A percentile compares a stretch with the other conserved stretches of the same genome.
Conservation (phyloP, 2,797 vertebrate genomes). For the Columba guinea region DNA sequence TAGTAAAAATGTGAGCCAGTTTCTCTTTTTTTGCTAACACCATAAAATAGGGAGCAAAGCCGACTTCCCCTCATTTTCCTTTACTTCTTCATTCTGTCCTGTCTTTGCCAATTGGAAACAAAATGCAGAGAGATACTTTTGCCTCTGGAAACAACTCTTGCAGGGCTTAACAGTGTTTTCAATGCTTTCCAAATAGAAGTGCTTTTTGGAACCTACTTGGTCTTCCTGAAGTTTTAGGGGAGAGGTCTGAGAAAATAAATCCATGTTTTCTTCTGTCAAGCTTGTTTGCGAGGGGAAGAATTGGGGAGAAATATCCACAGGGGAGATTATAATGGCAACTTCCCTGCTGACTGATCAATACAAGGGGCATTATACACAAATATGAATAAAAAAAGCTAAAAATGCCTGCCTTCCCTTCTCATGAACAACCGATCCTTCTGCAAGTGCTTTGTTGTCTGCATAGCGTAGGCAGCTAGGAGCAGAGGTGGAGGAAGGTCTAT, state of each 20-base stretch:
- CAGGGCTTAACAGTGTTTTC: conserved; percentile 12
- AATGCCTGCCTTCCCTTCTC: not conserved
- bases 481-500: not conserved
- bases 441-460: not conserved
- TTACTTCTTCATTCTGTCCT: conserved; percentile 34
- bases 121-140: conserved; percentile 13
- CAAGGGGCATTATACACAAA: not conserved
- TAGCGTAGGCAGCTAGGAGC: not conserved
- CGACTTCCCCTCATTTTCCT: conserved; percentile 40
- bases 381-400: not conserved
- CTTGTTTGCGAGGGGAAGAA: not conserved
- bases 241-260: not conserved
- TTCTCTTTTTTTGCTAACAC: not conserved
- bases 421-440: not conserved
- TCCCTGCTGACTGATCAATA: not conserved
- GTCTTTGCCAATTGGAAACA: conserved; percentile 55
- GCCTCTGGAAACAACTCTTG: conserved; percentile 20
- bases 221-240: not conserved
- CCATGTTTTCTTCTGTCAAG: not conserved
- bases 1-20: conserved; percentile 37
- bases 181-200: conserved; percentile 11
- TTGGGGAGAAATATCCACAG: not conserved
- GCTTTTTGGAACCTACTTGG: not conserved
- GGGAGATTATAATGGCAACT: not conserved
- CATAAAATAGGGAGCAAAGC: conserved; percentile 31